These are phyloP conservation scores for Leucophenga maculata DNA, from an alignment of 2,888 invertebrate species.

Conservation along the genomic window DNA sequence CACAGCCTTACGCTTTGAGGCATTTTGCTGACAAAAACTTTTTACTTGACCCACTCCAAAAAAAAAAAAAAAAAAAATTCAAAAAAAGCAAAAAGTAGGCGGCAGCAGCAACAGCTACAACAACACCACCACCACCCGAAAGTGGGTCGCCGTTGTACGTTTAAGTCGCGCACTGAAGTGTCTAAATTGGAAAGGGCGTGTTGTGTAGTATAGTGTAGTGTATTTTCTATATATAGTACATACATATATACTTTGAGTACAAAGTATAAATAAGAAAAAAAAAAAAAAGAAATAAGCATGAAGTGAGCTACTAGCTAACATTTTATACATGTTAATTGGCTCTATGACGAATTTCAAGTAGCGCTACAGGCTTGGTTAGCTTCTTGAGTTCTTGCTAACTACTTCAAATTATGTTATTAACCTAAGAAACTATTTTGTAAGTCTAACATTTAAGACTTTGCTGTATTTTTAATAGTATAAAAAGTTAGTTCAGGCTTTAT, in stretches of 20 bases:
- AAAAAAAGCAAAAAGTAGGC: constrained; percentile 2
- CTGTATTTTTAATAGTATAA: background rate
- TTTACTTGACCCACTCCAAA: constrained; percentile 59
- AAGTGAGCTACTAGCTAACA: too few relatives aligned
- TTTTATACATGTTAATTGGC: too few relatives aligned
- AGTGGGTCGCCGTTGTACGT: constrained; percentile 16
- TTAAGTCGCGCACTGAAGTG: constrained; percentile 18
- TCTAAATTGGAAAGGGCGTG: constrained; percentile 10
- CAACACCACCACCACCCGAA: background rate
- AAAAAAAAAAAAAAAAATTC: constrained; percentile 10
- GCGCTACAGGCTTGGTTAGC: too few relatives aligned
- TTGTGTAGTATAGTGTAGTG: too few relatives aligned
- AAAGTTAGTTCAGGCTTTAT: background rate
- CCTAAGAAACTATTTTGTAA: background rate
- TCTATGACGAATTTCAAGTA: too few relatives aligned
- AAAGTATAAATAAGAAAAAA: too few relatives aligned
- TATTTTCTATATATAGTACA: too few relatives aligned
- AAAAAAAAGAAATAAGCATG: too few relatives aligned
- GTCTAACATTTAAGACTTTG: background rate
- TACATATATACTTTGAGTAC: too few relatives aligned
- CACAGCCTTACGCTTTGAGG: constrained; percentile 17
- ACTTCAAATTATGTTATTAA: too few relatives aligned
- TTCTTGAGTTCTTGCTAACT: too few relatives aligned
- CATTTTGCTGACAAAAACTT: constrained; percentile 60
- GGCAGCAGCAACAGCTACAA: background rate